Conservation (phyloP, 2,113 vertebrate species). For the Symphodus melops region DNA sequence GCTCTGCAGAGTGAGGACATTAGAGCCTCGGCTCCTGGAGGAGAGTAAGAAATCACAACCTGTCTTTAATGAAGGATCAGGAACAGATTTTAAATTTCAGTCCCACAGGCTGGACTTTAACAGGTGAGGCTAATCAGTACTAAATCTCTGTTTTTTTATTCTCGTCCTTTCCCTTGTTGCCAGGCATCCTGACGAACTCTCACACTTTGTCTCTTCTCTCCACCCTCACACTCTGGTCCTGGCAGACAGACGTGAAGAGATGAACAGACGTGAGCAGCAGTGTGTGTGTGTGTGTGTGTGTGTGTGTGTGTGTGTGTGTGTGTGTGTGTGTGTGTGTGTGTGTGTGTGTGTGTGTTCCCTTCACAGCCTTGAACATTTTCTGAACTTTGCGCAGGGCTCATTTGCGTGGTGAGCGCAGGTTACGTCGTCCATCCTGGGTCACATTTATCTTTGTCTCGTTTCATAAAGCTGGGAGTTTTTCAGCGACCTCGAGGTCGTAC, state of each 20-base stretch:
- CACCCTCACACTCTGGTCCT: slow-evolving; percentile 33
- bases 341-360: not conserved
- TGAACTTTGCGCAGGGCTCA: slow-evolving; percentile 18
- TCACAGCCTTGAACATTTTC: slow-evolving; percentile 5
- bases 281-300: no score
- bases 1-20: not conserved
- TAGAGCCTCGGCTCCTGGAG: not conserved
- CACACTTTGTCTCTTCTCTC: not conserved
- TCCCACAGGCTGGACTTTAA: no score
- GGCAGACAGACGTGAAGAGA: slow-evolving; percentile 14
- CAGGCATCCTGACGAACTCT: slow-evolving; percentile 1
- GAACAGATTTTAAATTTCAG: not conserved
- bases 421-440: slow-evolving; percentile 6
- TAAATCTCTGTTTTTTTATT: not conserved
- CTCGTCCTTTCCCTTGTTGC: not conserved
- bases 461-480: not conserved
- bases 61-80: not conserved
- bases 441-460: not conserved
- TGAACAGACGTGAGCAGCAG: no score
- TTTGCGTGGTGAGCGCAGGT: slow-evolving; percentile 18
- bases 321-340: no score
- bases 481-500: not conserved
- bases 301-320: no score
- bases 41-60: not conserved
- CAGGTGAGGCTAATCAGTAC: no score